Evolutionary conservation across 2,113 vertebrate genomes (phyloP).

Genomic region (Saguinus midas): DNA sequence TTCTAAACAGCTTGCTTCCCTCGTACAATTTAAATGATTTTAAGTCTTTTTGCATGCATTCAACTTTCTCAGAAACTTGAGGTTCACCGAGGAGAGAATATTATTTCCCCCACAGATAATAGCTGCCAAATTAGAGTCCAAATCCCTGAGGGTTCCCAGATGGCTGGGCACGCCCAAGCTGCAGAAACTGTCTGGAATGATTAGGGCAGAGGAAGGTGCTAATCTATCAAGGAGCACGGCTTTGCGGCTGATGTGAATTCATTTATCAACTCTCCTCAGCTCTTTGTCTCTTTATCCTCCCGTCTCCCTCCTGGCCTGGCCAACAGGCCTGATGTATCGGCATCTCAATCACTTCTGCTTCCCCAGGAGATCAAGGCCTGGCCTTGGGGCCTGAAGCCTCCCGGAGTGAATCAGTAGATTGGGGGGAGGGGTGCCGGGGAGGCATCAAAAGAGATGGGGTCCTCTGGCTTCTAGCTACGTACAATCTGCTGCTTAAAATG

Average conservation of each 20-base stretch:
- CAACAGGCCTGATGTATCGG: conserved; percentile 72
- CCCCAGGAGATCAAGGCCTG: conserved; percentile 76
- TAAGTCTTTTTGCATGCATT: conserved; percentile 19
- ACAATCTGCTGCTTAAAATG: background rate
- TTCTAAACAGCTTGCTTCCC: conserved; percentile 27
- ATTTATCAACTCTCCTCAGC: conserved; percentile 64
- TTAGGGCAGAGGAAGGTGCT: conserved; percentile 76
- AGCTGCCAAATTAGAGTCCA: background rate
- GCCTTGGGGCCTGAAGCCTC: conserved; percentile 62
- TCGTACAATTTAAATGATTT: background rate
- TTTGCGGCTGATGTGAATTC: conserved; percentile 61
- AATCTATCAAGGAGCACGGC: conserved; percentile 71
- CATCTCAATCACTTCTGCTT: conserved; percentile 81
- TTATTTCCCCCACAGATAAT: background rate
- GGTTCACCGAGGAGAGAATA: background rate
- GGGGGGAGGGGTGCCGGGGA: conserved; percentile 52
- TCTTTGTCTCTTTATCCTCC: conserved; percentile 76
- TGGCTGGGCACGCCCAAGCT: background rate
- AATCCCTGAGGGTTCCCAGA: conserved; percentile 45
- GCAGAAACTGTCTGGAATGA: conserved; percentile 71
- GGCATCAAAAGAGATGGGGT: conserved; percentile 59
- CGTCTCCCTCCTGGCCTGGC: conserved; percentile 23
- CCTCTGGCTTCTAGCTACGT: background rate
- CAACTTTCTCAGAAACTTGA: conserved; percentile 36
- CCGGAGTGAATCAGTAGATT: conserved; percentile 71